Evolutionary conservation across 1,140 invertebrate genomes (phyloP).

Genomic region (Ganaspis sp.): DNA sequence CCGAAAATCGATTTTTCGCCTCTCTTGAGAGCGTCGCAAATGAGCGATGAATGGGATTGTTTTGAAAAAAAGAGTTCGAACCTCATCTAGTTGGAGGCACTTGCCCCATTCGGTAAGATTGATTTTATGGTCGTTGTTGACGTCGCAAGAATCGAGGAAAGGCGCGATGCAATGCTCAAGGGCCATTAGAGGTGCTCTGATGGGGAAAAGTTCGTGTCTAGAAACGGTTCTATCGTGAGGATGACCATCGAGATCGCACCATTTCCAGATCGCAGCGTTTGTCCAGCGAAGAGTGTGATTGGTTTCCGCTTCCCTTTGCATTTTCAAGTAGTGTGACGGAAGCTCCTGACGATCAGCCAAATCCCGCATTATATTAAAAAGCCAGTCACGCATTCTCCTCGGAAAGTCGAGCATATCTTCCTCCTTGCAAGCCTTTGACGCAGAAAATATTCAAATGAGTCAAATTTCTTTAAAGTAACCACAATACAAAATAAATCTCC

Average conservation of each 20-base stretch:
- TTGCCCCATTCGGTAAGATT: slow-evolving; percentile 93
- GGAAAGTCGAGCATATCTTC: slow-evolving; percentile 94
- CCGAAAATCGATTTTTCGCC: no score
- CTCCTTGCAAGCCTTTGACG: slow-evolving; percentile 82
- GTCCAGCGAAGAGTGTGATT: slow-evolving; percentile 90
- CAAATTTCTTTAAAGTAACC: background rate
- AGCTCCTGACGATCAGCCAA: slow-evolving; percentile 92
- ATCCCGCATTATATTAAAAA: slow-evolving; percentile 97
- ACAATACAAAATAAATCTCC: no score
- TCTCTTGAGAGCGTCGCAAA: no score
- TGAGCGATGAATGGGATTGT: no score
- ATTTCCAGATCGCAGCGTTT: slow-evolving; percentile 97
- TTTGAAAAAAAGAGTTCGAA: slow-evolving; percentile 53
- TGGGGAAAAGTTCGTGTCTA: slow-evolving; percentile 95
- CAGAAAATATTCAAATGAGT: slow-evolving; percentile 32
- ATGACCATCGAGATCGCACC: slow-evolving; percentile 94
- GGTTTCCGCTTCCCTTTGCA: slow-evolving; percentile 92
- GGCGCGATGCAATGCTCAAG: slow-evolving; percentile 96
- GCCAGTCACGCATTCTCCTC: slow-evolving; percentile 95
- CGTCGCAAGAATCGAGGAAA: slow-evolving; percentile 94
- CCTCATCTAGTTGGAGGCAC: slow-evolving; percentile 90
- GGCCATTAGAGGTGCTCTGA: slow-evolving; percentile 92
- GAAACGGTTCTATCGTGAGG: slow-evolving; percentile 92
- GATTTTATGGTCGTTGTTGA: slow-evolving; percentile 91
- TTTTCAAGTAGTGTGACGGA: slow-evolving; percentile 87